These are phyloP conservation scores for Lacanobia wlatinum DNA, from an alignment of 2,888 invertebrate genomes.

Conservation along the genomic window DNA sequence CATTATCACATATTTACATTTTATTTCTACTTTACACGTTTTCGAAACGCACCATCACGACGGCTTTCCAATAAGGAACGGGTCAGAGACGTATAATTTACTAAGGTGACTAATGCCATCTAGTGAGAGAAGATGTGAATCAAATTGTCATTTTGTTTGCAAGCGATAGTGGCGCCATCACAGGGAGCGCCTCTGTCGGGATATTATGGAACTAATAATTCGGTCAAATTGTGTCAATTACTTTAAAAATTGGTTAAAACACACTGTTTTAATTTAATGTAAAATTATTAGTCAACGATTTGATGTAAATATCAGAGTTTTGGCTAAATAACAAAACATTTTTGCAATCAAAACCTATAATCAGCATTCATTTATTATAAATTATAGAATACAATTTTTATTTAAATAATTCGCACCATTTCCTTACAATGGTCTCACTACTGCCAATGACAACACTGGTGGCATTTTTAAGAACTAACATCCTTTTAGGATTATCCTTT, in stretches of 20 bases:
- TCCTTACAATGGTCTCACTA: constrained; percentile 15
- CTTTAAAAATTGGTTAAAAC: not conserved
- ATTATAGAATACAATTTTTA: constrained; percentile 5
- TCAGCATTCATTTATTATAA: constrained; percentile 11
- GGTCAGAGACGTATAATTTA: constrained; percentile 32
- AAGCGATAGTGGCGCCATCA: not conserved
- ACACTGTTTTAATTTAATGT: not conserved
- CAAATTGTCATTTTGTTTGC: constrained; percentile 20
- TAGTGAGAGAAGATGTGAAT: constrained; percentile 21
- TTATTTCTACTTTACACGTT: constrained; percentile 45
- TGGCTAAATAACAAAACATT: constrained; percentile 19
- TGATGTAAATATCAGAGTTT: constrained; percentile 5
- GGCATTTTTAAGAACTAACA: constrained; percentile 33
- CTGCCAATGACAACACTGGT: constrained; percentile 11
- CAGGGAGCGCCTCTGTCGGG: constrained; percentile 5
- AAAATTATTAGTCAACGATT: not conserved
- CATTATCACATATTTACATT: constrained; percentile 68
- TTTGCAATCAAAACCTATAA: constrained; percentile 11
- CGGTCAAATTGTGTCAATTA: constrained; percentile 9
- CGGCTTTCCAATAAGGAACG: constrained; percentile 22
- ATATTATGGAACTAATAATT: not conserved
- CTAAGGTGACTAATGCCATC: constrained; percentile 50
- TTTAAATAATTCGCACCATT: constrained; percentile 1
- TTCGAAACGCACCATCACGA: constrained; percentile 51
- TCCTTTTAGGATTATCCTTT: constrained; percentile 32